Percentiles rank a stretch among this genome's conserved stretches.
These are phyloP conservation scores for Chlamydotis undulata DNA, from an alignment of 2,113 vertebrate species.

Conservation along the genomic window DNA sequence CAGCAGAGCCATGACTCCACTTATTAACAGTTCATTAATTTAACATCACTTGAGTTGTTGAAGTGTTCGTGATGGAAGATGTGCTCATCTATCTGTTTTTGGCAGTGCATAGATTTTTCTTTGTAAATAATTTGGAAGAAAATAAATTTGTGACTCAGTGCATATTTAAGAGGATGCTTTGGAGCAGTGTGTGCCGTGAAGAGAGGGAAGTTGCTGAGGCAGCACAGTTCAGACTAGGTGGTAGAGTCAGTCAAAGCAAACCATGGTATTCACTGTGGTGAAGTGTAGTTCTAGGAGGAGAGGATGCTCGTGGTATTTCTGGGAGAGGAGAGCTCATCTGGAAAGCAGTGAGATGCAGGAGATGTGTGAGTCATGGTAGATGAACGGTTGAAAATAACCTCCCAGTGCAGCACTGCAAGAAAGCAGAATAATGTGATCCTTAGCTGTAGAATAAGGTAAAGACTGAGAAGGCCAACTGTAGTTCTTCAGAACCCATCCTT, in stretches of 20 bases:
- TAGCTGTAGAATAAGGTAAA: background rate
- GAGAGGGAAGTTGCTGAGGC: background rate
- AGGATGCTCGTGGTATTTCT: background rate
- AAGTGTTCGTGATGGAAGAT: background rate
- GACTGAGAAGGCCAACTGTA: background rate
- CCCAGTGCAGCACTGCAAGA: background rate
- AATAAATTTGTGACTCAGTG: background rate
- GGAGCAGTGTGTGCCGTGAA: background rate
- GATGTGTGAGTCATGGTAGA: background rate
- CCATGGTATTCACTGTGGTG: background rate
- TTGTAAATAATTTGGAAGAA: background rate
- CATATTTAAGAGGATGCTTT: background rate
- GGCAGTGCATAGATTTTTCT: background rate
- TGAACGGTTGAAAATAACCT: background rate
- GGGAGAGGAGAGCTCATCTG: background rate
- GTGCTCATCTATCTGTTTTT: background rate
- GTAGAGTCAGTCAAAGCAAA: background rate
- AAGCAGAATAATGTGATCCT: background rate
- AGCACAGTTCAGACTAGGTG: background rate
- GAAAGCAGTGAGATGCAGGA: background rate
- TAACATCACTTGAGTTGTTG: conserved; percentile 43
- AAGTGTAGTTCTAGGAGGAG: background rate
- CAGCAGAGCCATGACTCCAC: conserved; percentile 1
- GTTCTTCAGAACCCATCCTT: background rate
- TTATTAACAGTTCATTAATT: conserved; percentile 57